phyloP scores from a whole-genome alignment of 1,140 invertebrate species.

The Atta texana region DNA sequence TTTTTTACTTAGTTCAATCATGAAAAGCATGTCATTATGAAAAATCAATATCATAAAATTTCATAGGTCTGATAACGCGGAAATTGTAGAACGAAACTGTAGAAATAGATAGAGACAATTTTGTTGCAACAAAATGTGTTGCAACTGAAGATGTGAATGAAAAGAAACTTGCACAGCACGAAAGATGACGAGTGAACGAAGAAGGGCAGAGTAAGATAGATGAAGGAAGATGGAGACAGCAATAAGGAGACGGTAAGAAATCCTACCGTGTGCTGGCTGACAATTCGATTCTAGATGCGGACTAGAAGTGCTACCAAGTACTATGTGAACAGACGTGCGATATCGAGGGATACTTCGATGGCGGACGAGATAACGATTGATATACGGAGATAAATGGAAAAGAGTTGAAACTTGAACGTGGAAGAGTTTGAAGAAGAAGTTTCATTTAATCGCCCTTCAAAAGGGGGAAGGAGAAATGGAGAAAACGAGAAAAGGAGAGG shows the following conservation, averaged over 20 bases:
- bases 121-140: neutral
- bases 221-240: slow-evolving; percentile 10
- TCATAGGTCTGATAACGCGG: neutral
- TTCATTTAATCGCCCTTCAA: neutral
- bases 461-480: neutral
- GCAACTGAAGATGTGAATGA: neutral
- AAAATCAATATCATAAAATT: slow-evolving; percentile 47
- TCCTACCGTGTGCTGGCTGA: slow-evolving; percentile 46
- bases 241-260: slow-evolving; percentile 23
- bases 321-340: slow-evolving; percentile 8
- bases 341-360: slow-evolving; percentile 49
- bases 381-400: slow-evolving; percentile 48
- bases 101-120: neutral
- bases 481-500: neutral
- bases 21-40: neutral
- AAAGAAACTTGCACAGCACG: neutral
- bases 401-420: neutral
- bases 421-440: neutral
- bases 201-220: neutral
- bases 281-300: slow-evolving; percentile 17
- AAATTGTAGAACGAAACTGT: neutral
- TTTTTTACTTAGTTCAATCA: neutral
- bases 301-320: slow-evolving; percentile 26
- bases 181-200: neutral
- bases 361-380: slow-evolving; percentile 52